Evolutionary conservation across 2,113 vertebrate genomes (phyloP), one percentile per base, ranked within the genome.

Genomic region (Aleadryas rufinucha): DNA sequence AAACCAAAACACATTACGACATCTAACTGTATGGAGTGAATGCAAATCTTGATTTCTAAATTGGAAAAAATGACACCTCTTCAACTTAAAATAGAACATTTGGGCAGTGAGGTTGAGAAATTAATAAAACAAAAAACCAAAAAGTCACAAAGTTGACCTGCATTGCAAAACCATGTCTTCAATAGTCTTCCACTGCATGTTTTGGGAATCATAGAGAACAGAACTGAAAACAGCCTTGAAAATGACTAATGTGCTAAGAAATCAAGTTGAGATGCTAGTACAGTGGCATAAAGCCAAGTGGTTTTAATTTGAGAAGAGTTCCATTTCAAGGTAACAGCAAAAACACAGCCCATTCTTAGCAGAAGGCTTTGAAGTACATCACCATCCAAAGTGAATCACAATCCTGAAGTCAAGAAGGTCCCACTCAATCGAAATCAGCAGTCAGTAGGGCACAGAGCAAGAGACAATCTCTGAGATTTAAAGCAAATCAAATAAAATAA

Each of bases 51-150:
- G 6, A 78, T 54, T 76, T 79, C 22, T 65, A 69, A 60, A 35
- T 8, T 53, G 54, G 42, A 69, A 74, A 82, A 82, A 84, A 72
- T 31, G 0, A 59, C 19, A 87, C 18, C 19, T 47, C 18, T n/a
- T 83, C 11, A 12, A 66, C 31, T 72, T 65, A 60, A 91, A 89
- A 65, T 1, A 68, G 39, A 81, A 68, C 14, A 85, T 23, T 18
- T 85, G 24, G 22, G 24, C 13, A 80, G 9, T 6, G 21, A 30
- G 28, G 80, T 15, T 49, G 18, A 75, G 41, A 91, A 89, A 79
- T 3, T 0, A 64, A 42, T 44, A 1, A 7, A 37, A 47, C 44
- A 79, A 61, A 49, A 50, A 5, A 3, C 0, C 18, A 54, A 9
- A 22, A 49, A 37, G 31, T 23, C 11, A 39, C 10, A 41, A 85